Percentiles rank a stretch among this genome's conserved stretches.
Conservation (phyloP, 2,797 vertebrate genomes). For the Alouatta caraya region DNA sequence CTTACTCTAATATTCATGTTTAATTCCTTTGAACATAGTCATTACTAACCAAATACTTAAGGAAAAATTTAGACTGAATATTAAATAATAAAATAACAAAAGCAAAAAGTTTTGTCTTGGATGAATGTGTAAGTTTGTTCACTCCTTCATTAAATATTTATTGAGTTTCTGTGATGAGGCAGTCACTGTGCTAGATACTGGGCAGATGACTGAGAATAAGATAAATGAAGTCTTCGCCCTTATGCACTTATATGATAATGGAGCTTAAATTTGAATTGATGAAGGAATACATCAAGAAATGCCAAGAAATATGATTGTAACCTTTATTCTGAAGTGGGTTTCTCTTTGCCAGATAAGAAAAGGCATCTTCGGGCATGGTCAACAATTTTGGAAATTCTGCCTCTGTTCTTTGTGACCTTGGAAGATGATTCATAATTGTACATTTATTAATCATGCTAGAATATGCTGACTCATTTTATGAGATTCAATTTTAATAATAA, state of each 20-base stretch:
- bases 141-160: slow-evolving; percentile 21
- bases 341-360: slow-evolving; percentile 28
- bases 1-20: neutral
- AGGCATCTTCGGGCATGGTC: neutral
- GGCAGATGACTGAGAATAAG: neutral
- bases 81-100: slow-evolving; percentile 28
- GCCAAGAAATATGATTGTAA: neutral
- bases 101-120: neutral
- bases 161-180: neutral
- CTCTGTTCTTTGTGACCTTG: neutral
- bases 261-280: slow-evolving; percentile 53
- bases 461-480: neutral
- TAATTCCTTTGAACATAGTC: neutral
- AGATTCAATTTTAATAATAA: slow-evolving; percentile 10
- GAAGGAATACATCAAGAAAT: neutral
- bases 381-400: slow-evolving; percentile 22
- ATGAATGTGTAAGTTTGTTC: neutral
- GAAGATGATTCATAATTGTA: slow-evolving; percentile 5
- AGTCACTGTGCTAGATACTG: neutral
- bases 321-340: neutral
- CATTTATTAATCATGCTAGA: slow-evolving; percentile 23
- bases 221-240: slow-evolving; percentile 25
- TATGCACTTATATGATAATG: neutral
- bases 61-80: neutral
- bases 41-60: neutral